A percentile compares a stretch with the other conserved stretches of the same genome.
Evolutionary conservation across 2,888 invertebrate species (phyloP).

Genomic region (Coecobrya sp.): DNA sequence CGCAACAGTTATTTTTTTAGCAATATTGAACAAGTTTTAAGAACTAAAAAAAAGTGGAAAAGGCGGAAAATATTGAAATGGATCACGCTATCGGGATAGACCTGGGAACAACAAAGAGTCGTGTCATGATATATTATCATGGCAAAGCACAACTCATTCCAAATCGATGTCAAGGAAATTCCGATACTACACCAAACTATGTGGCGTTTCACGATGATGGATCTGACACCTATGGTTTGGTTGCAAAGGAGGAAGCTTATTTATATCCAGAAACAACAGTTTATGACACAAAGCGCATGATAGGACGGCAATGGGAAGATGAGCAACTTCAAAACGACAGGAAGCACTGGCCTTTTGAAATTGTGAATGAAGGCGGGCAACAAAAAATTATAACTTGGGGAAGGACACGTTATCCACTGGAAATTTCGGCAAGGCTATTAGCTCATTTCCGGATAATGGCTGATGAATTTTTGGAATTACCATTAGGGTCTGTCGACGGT

Average conservation of each 20-base stretch:
- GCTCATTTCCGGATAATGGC: no score
- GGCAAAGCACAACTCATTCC: slow-evolving; percentile 65
- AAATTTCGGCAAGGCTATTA: no score
- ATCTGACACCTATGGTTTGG: slow-evolving; percentile 89
- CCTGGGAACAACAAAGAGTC: slow-evolving; percentile 66
- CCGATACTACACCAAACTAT: slow-evolving; percentile 62
- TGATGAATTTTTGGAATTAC: no score
- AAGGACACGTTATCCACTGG: no score
- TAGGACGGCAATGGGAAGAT: slow-evolving; percentile 66
- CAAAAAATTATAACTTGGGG: background rate
- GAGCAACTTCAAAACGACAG: slow-evolving; percentile 54
- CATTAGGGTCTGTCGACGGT: no score
- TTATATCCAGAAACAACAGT: slow-evolving; percentile 91
- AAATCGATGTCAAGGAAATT: slow-evolving; percentile 16
- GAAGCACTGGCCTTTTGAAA: slow-evolving; percentile 75
- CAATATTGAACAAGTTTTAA: no score
- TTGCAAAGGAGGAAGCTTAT: slow-evolving; percentile 92
- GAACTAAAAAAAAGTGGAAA: background rate
- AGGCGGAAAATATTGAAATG: background rate
- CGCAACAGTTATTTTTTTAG: no score
- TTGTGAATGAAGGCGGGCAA: background rate
- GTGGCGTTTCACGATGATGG: slow-evolving; percentile 47
- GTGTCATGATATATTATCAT: slow-evolving; percentile 32
- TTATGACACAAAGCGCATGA: slow-evolving; percentile 87
- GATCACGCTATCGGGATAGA: slow-evolving; percentile 65